Base-by-base conservation (phyloP, 2,888 invertebrate genomes). In the Apodemia duryi region DNA sequence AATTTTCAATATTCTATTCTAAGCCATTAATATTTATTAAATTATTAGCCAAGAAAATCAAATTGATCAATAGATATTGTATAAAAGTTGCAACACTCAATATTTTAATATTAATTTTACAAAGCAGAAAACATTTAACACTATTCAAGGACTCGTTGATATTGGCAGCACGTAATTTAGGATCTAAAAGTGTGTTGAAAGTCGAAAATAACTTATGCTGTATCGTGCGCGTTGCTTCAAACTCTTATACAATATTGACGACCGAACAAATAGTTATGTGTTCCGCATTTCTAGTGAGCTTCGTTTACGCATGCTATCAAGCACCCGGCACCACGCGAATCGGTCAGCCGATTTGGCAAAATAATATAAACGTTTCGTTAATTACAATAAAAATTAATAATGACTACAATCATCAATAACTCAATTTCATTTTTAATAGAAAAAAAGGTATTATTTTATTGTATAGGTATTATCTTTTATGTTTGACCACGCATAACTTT, bases 161-260 rank as follows among this genome's bases (percentile, higher is more conserved):
- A 89, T 88, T 87, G 79, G 78, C 77, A 83, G 81, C 89, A 88
- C 89, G 89, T 88, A 85, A 82, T 84, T 89, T 83, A 79, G 84
- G 81, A 85, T 88, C 82, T 82, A 85, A 85, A 82, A 83, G 86
- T 85, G 86, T 89, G 89, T 89, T 88, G 90, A 84, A 88, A 86
- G 86, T 81, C 77, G 83, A 89, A 89, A 88, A 88, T 88, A 90
- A 90, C 86, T 83, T 85, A 89, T 88, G 88, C 86, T 81, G 76
- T 78, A 84, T 81, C 77, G 86, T 83, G 74, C 83, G 84, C 79
- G 80, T 84, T 88, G 86, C 83, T 79, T 80, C 88, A 87, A 88
- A 90, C 84, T 86, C 88, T 91, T 91, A 91, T 90, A 91, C 91
- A 91, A 91, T 91, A 84, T 86, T 88, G 89, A 86, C 84, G 83